Evolutionary conservation across 2,888 invertebrate genomes (phyloP).

Genomic region (Artemia sinica): DNA sequence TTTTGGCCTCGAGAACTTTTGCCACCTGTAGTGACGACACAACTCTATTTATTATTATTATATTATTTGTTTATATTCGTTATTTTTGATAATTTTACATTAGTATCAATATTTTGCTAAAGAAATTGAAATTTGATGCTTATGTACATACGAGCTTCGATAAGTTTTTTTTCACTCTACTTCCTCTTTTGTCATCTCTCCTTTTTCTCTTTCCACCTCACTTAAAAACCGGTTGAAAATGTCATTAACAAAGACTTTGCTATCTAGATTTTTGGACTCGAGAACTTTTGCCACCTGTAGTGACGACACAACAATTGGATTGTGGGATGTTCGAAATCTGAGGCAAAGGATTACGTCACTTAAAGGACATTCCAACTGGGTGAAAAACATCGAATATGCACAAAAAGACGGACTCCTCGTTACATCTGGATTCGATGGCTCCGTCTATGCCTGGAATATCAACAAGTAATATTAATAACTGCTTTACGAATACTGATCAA

Average conservation of each 20-base stretch:
- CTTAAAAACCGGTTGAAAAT: too few species aligned
- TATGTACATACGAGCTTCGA: too few species aligned
- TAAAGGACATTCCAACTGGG: conserved; percentile 82
- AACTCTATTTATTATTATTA: too few species aligned
- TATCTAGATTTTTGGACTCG: conserved; percentile 60
- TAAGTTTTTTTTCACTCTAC: too few species aligned
- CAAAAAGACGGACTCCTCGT: conserved; percentile 62
- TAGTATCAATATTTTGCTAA: too few species aligned
- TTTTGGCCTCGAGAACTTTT: conserved; percentile 66
- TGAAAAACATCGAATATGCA: conserved; percentile 86
- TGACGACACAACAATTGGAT: conserved; percentile 74
- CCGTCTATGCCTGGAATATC: conserved; percentile 84
- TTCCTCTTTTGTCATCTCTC: too few species aligned
- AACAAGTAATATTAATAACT: conserved; percentile 43
- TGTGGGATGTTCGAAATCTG: conserved; percentile 80
- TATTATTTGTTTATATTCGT: too few species aligned
- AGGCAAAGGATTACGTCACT: conserved; percentile 56
- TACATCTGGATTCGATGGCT: conserved; percentile 81
- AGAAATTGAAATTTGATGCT: too few species aligned
- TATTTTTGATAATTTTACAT: too few species aligned
- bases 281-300: conserved; percentile 81
- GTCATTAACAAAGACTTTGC: conserved; percentile 21
- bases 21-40: conserved; percentile 87
- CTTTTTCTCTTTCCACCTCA: too few species aligned
- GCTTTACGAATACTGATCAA: neutral